Conservation (phyloP, 2,888 invertebrate genomes). For the Lycia hirtaria region DNA sequence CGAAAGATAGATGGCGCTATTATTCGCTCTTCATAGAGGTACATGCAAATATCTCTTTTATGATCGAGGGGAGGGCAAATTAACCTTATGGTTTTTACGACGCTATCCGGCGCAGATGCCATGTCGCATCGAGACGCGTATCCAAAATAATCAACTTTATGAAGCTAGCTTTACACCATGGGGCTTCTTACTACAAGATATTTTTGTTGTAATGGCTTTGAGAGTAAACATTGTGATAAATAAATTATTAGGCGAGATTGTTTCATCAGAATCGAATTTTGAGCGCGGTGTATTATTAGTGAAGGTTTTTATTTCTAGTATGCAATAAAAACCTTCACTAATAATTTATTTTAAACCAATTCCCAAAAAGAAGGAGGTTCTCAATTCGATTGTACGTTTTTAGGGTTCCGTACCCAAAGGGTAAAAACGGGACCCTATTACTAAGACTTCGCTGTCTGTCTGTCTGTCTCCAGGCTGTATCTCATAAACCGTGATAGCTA, state of each 20-base stretch:
- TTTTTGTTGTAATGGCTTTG: constrained; percentile 1
- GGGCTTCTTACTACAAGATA: neutral
- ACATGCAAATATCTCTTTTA: constrained; percentile 31
- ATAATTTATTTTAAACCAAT: too few species aligned
- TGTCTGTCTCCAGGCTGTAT: too few species aligned
- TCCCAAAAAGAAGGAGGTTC: too few species aligned
- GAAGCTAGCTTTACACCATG: constrained; percentile 12
- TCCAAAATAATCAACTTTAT: constrained; percentile 15
- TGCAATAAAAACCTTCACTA: too few species aligned
- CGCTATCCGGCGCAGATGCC: constrained; percentile 34
- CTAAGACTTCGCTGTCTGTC: too few species aligned
- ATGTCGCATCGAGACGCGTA: constrained; percentile 22
- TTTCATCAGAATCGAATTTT: neutral
- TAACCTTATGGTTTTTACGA: constrained; percentile 37
- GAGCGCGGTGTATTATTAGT: too few species aligned
- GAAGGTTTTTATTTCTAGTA: too few species aligned
- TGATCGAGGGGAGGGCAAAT: constrained; percentile 21
- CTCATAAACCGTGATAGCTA: too few species aligned
- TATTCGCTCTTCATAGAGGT: constrained; percentile 12
- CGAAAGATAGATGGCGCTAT: constrained; percentile 2
- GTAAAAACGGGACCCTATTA: too few species aligned
- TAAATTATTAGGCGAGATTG: constrained; percentile 5
- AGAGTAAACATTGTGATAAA: neutral
- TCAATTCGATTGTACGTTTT: too few species aligned
- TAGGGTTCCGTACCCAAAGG: too few species aligned